phyloP scores from a whole-genome alignment of 1,140 invertebrate species.

The Thrips palmi region DNA sequence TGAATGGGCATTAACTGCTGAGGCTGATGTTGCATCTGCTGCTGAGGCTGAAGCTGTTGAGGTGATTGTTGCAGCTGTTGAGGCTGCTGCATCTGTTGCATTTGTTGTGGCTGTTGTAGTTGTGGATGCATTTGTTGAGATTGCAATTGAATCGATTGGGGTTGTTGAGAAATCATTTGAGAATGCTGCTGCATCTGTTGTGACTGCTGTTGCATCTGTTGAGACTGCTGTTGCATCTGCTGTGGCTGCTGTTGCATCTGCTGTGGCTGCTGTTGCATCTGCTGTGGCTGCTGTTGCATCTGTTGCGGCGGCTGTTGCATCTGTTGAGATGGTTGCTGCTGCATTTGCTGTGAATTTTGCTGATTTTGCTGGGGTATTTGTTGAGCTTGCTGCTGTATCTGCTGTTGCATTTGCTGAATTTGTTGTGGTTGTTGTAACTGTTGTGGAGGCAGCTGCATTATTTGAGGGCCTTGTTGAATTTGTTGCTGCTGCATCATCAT shows the following conservation, averaged over 20 bases:
- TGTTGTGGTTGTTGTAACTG: slow-evolving; percentile 16
- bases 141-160: slow-evolving; percentile 12
- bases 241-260: slow-evolving; percentile 16
- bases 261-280: slow-evolving; percentile 17
- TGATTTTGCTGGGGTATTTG: slow-evolving; percentile 14
- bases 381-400: slow-evolving; percentile 15
- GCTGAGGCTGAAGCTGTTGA: slow-evolving; percentile 16
- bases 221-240: slow-evolving; percentile 15
- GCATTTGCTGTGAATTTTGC: slow-evolving; percentile 18
- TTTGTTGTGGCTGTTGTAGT: slow-evolving; percentile 20
- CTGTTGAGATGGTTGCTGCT: slow-evolving; percentile 17
- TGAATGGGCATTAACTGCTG: too few relatives aligned
- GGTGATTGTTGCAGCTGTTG: slow-evolving; percentile 21
- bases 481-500: slow-evolving; percentile 29
- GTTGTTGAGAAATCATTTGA: slow-evolving; percentile 15
- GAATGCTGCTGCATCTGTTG: slow-evolving; percentile 17
- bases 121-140: too few relatives aligned
- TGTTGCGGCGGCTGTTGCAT: slow-evolving; percentile 17
- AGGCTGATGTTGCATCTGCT: slow-evolving; percentile 18
- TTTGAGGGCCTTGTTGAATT: slow-evolving; percentile 21
- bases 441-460: slow-evolving; percentile 13
- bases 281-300: slow-evolving; percentile 17
- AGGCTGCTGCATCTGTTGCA: slow-evolving; percentile 15
- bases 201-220: slow-evolving; percentile 17
- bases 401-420: slow-evolving; percentile 14